These are phyloP conservation scores for Cossypha niveicapilla DNA, from an alignment of 2,797 vertebrate genomes.

Conservation along the genomic window DNA sequence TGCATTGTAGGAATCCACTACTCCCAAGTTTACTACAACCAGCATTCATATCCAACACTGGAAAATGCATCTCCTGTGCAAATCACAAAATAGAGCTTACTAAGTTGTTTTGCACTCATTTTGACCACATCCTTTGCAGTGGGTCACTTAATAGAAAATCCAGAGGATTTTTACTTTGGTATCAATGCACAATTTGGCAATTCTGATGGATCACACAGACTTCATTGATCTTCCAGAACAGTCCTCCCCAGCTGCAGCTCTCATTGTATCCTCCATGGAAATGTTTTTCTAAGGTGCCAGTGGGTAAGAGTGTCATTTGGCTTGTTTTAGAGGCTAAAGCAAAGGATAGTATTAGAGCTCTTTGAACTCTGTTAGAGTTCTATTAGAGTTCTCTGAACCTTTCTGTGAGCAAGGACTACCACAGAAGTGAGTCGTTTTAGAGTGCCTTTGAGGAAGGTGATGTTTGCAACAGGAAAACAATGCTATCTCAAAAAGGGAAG, in stretches of 20 bases:
- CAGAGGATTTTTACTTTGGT: not conserved
- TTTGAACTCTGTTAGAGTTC: too few species aligned
- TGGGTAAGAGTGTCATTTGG: not conserved
- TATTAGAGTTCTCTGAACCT: too few species aligned
- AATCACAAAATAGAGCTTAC: not conserved
- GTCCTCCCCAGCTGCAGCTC: not conserved
- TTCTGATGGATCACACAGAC: not conserved
- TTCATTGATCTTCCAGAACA: not conserved
- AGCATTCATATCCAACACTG: not conserved
- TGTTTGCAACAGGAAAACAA: not conserved
- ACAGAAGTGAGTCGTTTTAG: not conserved
- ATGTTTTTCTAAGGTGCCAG: not conserved
- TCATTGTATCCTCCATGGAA: not conserved
- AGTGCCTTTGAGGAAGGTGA: not conserved
- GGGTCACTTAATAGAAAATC: not conserved
- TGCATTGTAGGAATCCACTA: not conserved
- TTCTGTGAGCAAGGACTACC: too few species aligned
- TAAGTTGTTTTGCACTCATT: not conserved
- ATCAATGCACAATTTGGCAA: fast-evolving
- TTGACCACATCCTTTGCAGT: not conserved
- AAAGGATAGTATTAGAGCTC: not conserved
- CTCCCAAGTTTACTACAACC: not conserved
- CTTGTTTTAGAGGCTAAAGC: not conserved
- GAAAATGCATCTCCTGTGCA: not conserved
- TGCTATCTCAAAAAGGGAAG: not conserved